These are phyloP conservation scores for Gavia stellata DNA, from an alignment of 2,113 vertebrate genomes.

Conservation along the genomic window DNA sequence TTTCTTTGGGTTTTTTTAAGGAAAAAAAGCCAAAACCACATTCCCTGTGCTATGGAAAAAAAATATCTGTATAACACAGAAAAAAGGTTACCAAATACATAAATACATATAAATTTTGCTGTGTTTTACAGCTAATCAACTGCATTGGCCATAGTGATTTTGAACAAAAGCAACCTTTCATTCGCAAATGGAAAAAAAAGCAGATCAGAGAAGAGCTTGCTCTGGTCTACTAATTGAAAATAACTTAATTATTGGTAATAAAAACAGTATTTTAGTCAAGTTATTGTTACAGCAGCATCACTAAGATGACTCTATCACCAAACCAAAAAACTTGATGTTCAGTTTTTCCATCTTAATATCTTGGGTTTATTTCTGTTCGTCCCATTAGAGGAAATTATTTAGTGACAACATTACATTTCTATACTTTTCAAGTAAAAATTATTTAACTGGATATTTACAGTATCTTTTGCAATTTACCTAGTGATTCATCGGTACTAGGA, in stretches of 20 bases:
- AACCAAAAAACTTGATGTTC: neutral
- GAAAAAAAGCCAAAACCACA: neutral
- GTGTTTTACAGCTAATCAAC: neutral
- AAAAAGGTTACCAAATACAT: neutral
- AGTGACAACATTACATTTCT: neutral
- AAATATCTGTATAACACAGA: neutral
- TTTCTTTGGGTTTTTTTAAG: neutral
- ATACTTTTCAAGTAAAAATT: neutral
- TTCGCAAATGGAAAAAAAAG: neutral
- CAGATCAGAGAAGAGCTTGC: neutral
- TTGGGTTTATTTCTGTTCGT: neutral
- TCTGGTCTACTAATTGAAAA: neutral
- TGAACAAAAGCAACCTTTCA: neutral
- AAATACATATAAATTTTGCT: neutral
- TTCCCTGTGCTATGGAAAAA: neutral
- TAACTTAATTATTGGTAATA: neutral
- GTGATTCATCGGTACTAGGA: conserved; percentile 82
- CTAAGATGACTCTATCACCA: neutral
- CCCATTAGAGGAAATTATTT: neutral
- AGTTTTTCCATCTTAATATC: neutral
- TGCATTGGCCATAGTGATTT: neutral
- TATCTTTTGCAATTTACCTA: conserved; percentile 68
- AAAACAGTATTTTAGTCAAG: neutral
- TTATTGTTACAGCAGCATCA: neutral
- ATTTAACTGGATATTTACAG: neutral